These are phyloP conservation scores for Seira sanloemensis DNA, from an alignment of 2,888 invertebrate species.

Conservation along the genomic window DNA sequence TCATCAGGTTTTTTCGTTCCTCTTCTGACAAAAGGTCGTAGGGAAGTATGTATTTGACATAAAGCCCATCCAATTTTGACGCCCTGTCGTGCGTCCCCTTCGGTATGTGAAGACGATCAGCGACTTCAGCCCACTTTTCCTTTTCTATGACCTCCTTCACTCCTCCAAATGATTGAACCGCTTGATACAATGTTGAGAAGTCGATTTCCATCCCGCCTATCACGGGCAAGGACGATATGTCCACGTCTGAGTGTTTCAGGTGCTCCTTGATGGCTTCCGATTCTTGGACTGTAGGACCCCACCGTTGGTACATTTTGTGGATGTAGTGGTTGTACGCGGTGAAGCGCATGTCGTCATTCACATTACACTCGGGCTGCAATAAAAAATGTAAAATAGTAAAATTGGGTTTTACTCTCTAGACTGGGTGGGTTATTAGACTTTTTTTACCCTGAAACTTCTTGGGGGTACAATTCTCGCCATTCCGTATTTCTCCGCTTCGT, in stretches of 20 bases:
- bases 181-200: conserved; percentile 88
- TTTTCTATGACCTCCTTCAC: conserved; percentile 90
- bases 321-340: conserved; percentile 93
- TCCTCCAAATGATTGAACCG: conserved; percentile 90
- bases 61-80: conserved; percentile 90
- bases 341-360: conserved; percentile 90
- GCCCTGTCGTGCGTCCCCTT: conserved; percentile 87
- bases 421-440: too few species aligned
- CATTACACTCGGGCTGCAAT: conserved; percentile 84
- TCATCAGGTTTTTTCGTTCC: conserved; percentile 85
- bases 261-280: conserved; percentile 84
- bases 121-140: conserved; percentile 91
- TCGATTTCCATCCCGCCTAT: conserved; percentile 95
- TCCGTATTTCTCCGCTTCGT: conserved; percentile 87
- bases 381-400: conserved; percentile 62
- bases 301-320: conserved; percentile 89
- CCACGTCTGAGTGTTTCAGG: conserved; percentile 65
- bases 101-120: conserved; percentile 90
- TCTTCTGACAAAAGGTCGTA: conserved; percentile 90
- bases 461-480: conserved; percentile 93
- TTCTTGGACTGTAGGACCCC: conserved; percentile 92
- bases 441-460: conserved; percentile 80
- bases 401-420: not conserved
- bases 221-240: conserved; percentile 72
- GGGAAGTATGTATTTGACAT: conserved; percentile 92